phyloP scores from a whole-genome alignment of 2,888 invertebrate genomes.

The Epistrophe eligans region DNA sequence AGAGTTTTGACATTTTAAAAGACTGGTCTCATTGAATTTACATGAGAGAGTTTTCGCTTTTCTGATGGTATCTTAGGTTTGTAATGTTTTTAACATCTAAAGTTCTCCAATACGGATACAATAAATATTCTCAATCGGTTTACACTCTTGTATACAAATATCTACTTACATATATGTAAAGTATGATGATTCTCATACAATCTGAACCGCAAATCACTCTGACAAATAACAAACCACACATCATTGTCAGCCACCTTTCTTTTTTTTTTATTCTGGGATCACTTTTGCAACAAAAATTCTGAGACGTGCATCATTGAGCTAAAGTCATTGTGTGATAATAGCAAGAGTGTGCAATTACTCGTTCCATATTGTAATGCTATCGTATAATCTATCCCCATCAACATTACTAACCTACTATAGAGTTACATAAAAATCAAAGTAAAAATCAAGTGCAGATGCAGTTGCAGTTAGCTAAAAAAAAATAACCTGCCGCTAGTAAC shows the following conservation, averaged over 20 bases:
- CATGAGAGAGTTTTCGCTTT: too few relatives aligned
- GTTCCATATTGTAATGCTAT: slow-evolving; percentile 8
- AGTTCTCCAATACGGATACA: too few relatives aligned
- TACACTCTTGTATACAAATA: not conserved
- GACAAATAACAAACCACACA: slow-evolving; percentile 9
- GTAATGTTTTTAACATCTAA: too few relatives aligned
- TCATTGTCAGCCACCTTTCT: slow-evolving; percentile 9
- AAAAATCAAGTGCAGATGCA: slow-evolving; percentile 63
- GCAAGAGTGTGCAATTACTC: slow-evolving; percentile 37
- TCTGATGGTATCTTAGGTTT: too few relatives aligned
- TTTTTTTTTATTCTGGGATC: not conserved
- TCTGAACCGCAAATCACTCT: not conserved
- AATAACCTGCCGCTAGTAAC: slow-evolving; percentile 52
- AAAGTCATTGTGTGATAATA: slow-evolving; percentile 49
- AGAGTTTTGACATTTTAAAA: too few relatives aligned
- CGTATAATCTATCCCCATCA: slow-evolving; percentile 53
- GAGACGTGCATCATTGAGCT: slow-evolving; percentile 16
- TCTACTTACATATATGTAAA: not conserved
- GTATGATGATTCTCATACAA: not conserved
- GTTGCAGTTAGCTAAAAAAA: slow-evolving; percentile 5
- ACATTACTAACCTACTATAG: slow-evolving; percentile 39
- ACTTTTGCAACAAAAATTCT: slow-evolving; percentile 25
- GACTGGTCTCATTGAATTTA: too few relatives aligned
- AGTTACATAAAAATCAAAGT: slow-evolving; percentile 51
- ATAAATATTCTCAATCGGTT: not conserved